Evolutionary conservation across 2,113 vertebrate species (phyloP).

Genomic region (Echinops telfairi): DNA sequence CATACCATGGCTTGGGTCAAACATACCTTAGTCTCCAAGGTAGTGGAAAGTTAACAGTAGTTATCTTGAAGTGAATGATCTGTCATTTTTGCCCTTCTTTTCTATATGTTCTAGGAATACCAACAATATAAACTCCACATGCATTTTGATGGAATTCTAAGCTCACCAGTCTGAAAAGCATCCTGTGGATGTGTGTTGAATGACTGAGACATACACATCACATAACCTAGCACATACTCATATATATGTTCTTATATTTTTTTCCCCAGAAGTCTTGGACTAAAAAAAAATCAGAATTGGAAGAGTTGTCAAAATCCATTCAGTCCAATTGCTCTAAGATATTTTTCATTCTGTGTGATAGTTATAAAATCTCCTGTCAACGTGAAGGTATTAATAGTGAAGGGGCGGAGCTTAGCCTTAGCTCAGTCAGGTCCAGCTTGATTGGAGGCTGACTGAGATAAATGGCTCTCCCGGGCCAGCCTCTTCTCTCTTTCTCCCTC

Average conservation of each 20-base stretch:
- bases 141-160: background rate
- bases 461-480: too few species aligned
- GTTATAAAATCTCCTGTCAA: too few species aligned
- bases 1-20: too few species aligned
- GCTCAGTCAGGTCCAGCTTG: too few species aligned
- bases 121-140: background rate
- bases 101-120: background rate
- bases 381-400: too few species aligned
- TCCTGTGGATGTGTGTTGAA: background rate
- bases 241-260: background rate
- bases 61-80: background rate
- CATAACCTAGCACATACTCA: background rate
- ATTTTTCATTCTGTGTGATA: too few species aligned
- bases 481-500: too few species aligned
- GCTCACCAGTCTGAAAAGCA: conserved; percentile 9
- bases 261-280: background rate
- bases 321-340: background rate
- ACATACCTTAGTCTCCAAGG: too few species aligned
- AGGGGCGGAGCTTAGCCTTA: too few species aligned
- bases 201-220: background rate
- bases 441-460: too few species aligned
- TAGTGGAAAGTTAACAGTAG: background rate
- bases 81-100: background rate
- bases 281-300: conserved; percentile 12
- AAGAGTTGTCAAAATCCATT: background rate